These are phyloP conservation scores for Martes martes DNA, from an alignment of 2,113 vertebrate genomes.

Conservation along the genomic window DNA sequence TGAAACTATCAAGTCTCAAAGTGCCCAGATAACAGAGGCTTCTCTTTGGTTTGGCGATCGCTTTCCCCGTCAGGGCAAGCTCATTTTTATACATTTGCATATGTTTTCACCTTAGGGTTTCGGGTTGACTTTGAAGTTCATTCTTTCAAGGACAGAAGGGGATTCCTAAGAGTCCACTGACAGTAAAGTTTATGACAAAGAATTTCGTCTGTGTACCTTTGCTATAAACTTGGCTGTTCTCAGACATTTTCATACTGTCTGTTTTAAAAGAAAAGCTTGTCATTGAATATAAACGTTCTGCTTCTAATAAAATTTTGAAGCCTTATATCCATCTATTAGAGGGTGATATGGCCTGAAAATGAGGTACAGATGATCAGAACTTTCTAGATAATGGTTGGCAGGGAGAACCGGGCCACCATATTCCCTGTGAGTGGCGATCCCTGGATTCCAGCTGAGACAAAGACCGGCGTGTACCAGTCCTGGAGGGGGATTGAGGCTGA, in stretches of 20 bases:
- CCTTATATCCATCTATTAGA: rapidly evolving
- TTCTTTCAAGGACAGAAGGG: conserved; percentile 36
- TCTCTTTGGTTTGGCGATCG: background rate
- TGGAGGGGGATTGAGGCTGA: background rate
- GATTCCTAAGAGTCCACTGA: background rate
- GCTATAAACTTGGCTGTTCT: background rate
- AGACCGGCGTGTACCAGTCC: background rate
- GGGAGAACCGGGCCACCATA: background rate
- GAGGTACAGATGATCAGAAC: rapidly evolving
- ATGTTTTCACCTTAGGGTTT: conserved; percentile 32
- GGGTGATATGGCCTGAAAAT: background rate
- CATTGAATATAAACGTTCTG: background rate
- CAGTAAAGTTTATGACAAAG: background rate
- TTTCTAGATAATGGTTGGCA: background rate
- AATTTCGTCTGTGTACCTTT: background rate
- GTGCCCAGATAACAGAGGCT: background rate
- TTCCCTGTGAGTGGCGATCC: rapidly evolving
- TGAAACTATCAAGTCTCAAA: background rate
- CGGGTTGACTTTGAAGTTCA: conserved; percentile 23
- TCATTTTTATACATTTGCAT: background rate
- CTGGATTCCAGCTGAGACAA: background rate
- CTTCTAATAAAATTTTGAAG: background rate
- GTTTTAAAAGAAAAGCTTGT: background rate
- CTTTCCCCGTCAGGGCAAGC: background rate
- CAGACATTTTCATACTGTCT: background rate